These are phyloP conservation scores for Machimus rusticus DNA, from an alignment of 2,888 invertebrate species.

Conservation along the genomic window DNA sequence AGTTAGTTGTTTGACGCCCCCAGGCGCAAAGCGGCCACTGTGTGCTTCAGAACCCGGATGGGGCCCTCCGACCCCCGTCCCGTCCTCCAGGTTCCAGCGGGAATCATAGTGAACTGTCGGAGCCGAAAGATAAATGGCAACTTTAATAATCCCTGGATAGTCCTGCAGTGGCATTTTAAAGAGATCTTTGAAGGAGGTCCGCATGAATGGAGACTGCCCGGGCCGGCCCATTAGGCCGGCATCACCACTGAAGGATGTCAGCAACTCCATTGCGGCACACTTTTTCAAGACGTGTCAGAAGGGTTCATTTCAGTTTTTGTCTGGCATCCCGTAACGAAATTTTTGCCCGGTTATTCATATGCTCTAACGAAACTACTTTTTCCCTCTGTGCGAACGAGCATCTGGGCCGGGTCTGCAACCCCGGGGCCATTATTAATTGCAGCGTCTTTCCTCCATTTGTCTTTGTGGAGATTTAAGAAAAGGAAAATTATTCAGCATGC, in stretches of 20 bases:
- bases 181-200: slow-evolving; percentile 34
- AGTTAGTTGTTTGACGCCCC: slow-evolving; percentile 38
- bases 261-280: slow-evolving; percentile 31
- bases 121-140: slow-evolving; percentile 42
- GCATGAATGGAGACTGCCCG: background rate
- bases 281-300: slow-evolving; percentile 8
- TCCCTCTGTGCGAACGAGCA: background rate
- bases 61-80: background rate
- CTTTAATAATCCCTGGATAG: slow-evolving; percentile 37
- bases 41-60: slow-evolving; percentile 10
- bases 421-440: background rate
- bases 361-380: background rate
- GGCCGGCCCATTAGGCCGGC: background rate
- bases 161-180: slow-evolving; percentile 34
- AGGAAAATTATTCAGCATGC: background rate
- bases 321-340: background rate
- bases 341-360: slow-evolving; percentile 11
- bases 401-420: background rate
- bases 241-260: background rate
- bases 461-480: background rate
- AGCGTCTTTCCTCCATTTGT: background rate
- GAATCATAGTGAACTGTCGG: slow-evolving; percentile 25
- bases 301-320: slow-evolving; percentile 18
- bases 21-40: slow-evolving; percentile 4
- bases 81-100: background rate